Base-by-base conservation (phyloP, 2,888 invertebrate genomes). In the Ischnura elegans region DNA sequence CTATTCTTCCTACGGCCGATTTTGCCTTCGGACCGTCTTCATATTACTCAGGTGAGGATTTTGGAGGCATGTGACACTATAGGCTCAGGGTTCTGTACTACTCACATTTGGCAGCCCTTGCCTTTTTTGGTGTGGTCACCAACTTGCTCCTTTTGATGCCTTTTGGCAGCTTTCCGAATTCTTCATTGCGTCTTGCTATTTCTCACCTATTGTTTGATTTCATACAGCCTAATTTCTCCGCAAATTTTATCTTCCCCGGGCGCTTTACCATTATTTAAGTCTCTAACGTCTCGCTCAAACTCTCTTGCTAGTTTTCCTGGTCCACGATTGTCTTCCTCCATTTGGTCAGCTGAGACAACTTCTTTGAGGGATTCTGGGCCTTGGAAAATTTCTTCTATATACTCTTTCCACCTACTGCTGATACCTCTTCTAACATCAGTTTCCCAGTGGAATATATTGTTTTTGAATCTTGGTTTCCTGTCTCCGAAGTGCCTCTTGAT, bases 401-500 rank as follows among this genome's bases (percentile, higher is more conserved):
- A n/a, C n/a, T n/a, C n/a, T n/a, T n/a, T n/a, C n/a, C n/a, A n/a
- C n/a, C n/a, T n/a, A n/a, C n/a, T n/a, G n/a, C n/a, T n/a, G n/a
- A n/a, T 61, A n/a, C 13, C 2, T 66, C 66, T 66, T 25, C 8
- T n/a, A 47, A 8, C 13, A 47, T 5, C 47, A 47, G 47, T 47
- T 47, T 47, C 47, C 47, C 47, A 47, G 5, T 13, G 6, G 47
- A 47, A 47, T 47, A 47, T 47, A 5, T 47, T 47, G 66, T 66
- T 66, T 66, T 66, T 66, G 29, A n/a, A 66, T 29, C 66, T 66
- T 66, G 66, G n/a, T 66, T 66, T 66, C 66, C 66, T 66, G n/a
- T 66, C 66, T 66, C 66, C 66, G 29, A 66, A 66, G 66, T 66
- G 66, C 66, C 66, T 66, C n/a, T 66, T 66, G n/a, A 66, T 66